Evolutionary conservation across 2,888 invertebrate species (phyloP), one percentile per base, ranked within the genome.

Genomic region (Linnaemya tessellans): DNA sequence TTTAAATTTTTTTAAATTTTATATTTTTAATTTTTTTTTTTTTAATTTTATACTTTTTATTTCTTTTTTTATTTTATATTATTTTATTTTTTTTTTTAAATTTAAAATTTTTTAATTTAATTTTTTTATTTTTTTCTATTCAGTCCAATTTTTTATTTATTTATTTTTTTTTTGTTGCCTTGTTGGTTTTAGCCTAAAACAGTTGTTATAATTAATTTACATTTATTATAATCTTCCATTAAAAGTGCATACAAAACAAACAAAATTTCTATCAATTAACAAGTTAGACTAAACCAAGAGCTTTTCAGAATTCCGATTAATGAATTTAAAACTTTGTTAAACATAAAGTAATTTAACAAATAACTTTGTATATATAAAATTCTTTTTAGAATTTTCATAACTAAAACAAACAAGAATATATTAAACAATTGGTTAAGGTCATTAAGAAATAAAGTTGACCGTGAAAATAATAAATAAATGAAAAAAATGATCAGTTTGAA

Each of bases 381-480:
- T 41, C 15, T 22, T 20, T 22, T 60, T 46, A 30, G 2, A 25
- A 56, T 25, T 5, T 22, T 22, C 5, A 15, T 35, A 35, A 20
- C 71, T 38, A 46, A 46, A 64, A 49, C 18, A 54, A 73, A 79
- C 46, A 51, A 60, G 51, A 46, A n/a, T 35, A 46, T 49, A 22
- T 71, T 79, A 41, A 64, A 71, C 58, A 56, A 73, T 65, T 46
- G 64, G 73, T 58, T 73, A 80, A 80, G 65, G 67, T 62, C 56
- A 68, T 74, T 60, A 51, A 67, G 20, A 68, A 74, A 67, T 60
- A 80, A 41, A 74, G 56, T 58, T 81, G 67, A 74, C 80, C 80
- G 67, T 74, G 74, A 81, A 74, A 74, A 67, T 54, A 67, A 60
- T 74, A 43, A 58, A 43, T 1, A 35, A 67, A 43, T 20, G 65